Percentiles rank a stretch among this genome's conserved stretches.
These are phyloP conservation scores for Drosophila antonietae DNA, from an alignment of 2,888 invertebrate genomes.

Conservation along the genomic window DNA sequence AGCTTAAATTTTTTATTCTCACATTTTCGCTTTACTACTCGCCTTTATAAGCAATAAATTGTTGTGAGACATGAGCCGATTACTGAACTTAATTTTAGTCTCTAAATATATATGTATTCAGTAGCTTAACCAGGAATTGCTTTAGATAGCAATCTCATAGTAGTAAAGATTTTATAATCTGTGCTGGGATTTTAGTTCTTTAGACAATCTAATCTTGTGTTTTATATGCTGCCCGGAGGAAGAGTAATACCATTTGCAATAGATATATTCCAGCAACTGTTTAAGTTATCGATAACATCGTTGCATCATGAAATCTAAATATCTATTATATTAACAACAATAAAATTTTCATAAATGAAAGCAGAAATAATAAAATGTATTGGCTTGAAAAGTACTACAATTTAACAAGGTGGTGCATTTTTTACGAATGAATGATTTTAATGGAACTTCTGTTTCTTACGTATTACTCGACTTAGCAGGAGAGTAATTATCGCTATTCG, in stretches of 20 bases:
- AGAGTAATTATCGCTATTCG: too few species aligned
- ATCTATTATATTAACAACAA: too few species aligned
- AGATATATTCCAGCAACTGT: too few species aligned
- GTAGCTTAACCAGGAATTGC: slow-evolving; percentile 2
- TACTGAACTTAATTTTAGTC: slow-evolving; percentile 11
- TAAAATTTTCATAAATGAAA: too few species aligned
- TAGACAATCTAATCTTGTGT: neutral
- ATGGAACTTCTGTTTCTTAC: too few species aligned
- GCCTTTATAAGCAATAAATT: slow-evolving; percentile 23
- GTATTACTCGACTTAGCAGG: too few species aligned
- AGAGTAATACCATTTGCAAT: neutral
- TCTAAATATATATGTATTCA: slow-evolving; percentile 8
- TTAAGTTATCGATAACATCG: too few species aligned
- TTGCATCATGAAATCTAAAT: neutral
- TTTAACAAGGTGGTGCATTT: too few species aligned
- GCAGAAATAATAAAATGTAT: too few species aligned
- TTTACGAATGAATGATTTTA: too few species aligned
- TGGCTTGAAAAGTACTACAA: too few species aligned
- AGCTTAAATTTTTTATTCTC: neutral
- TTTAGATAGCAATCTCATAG: neutral
- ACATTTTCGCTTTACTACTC: slow-evolving; percentile 1
- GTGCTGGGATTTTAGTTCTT: neutral
- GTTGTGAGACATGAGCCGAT: slow-evolving; percentile 9
- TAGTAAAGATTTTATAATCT: neutral
- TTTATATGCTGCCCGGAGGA: neutral